A percentile compares a stretch with the other conserved stretches of the same genome.
phyloP scores from a whole-genome alignment of 2,797 vertebrate genomes.

The Gallinago nigripennis region DNA sequence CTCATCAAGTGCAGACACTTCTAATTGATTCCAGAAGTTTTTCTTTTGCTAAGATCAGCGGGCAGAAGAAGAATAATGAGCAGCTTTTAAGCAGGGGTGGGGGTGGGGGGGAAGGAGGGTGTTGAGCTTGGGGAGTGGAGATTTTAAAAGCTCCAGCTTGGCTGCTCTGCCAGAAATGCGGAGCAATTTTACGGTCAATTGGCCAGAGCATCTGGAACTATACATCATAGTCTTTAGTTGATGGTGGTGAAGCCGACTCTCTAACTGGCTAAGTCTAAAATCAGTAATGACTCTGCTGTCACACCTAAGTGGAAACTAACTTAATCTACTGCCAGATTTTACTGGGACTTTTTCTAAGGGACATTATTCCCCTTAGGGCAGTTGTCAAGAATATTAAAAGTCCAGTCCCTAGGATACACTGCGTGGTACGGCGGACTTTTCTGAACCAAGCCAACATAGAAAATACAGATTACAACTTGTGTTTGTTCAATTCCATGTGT shows the following conservation, averaged over 20 bases:
- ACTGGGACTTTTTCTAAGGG: constrained; percentile 62
- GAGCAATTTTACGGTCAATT: constrained; percentile 99
- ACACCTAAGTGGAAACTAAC: constrained; percentile 75
- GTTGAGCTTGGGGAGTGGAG: constrained; percentile 77
- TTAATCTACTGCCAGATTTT: constrained; percentile 69
- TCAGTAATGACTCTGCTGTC: constrained; percentile 76
- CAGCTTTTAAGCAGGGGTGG: constrained; percentile 78
- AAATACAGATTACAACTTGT: constrained; percentile 3
- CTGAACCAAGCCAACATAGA: constrained; percentile 21
- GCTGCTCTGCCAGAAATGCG: constrained; percentile 84
- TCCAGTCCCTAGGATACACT: not conserved
- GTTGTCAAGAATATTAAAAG: constrained; percentile 52
- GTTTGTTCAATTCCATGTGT: constrained; percentile 64
- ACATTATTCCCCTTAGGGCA: constrained; percentile 61
- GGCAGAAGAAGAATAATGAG: constrained; percentile 89
- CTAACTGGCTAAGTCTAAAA: constrained; percentile 76
- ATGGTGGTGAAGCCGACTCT: constrained; percentile 82
- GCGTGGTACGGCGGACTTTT: not conserved
- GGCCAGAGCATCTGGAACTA: constrained; percentile 92
- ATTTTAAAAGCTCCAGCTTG: constrained; percentile 84
- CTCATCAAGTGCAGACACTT: constrained; percentile 92
- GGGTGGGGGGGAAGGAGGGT: constrained; percentile 65
- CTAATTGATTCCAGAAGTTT: constrained; percentile 98
- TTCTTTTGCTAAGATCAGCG: constrained; percentile 82
- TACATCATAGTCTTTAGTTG: constrained; percentile 84